A percentile compares a stretch with the other conserved stretches of the same genome.
These are phyloP conservation scores for Caenorhabditis virilis DNA, from an alignment of 2,888 invertebrate species.

Conservation along the genomic window DNA sequence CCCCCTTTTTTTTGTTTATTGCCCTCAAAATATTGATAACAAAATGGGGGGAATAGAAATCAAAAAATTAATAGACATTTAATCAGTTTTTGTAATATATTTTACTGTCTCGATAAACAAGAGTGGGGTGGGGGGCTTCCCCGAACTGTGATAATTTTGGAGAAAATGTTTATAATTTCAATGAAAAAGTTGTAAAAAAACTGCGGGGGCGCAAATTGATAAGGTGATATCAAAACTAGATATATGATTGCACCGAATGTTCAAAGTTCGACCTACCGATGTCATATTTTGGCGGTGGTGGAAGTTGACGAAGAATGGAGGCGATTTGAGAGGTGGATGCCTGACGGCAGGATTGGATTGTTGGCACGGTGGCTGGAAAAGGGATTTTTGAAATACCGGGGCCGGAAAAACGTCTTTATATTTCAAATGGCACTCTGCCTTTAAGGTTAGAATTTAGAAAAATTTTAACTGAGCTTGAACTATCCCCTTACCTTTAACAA, in stretches of 20 bases:
- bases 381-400: slow-evolving; percentile 1
- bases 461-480: too few species aligned
- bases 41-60: not conserved
- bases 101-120: not conserved
- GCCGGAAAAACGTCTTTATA: not conserved
- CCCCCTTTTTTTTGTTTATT: too few species aligned
- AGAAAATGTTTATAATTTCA: not conserved
- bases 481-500: too few species aligned
- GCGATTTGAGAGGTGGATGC: slow-evolving; percentile 34
- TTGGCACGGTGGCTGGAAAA: slow-evolving; percentile 16
- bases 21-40: not conserved
- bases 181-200: not conserved
- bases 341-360: slow-evolving; percentile 14
- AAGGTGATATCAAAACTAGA: too few species aligned
- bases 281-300: slow-evolving; percentile 50
- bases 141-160: not conserved
- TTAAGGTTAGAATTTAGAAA: too few species aligned
- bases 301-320: slow-evolving; percentile 38
- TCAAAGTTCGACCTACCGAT: slow-evolving; percentile 29
- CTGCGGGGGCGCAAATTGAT: too few species aligned
- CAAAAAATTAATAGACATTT: slow-evolving; percentile 2
- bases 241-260: not conserved
- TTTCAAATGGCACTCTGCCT: too few species aligned
- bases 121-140: not conserved
- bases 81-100: not conserved